Evolutionary conservation across 1,140 invertebrate genomes (phyloP).

Genomic region (Tetramorium alpestre): DNA sequence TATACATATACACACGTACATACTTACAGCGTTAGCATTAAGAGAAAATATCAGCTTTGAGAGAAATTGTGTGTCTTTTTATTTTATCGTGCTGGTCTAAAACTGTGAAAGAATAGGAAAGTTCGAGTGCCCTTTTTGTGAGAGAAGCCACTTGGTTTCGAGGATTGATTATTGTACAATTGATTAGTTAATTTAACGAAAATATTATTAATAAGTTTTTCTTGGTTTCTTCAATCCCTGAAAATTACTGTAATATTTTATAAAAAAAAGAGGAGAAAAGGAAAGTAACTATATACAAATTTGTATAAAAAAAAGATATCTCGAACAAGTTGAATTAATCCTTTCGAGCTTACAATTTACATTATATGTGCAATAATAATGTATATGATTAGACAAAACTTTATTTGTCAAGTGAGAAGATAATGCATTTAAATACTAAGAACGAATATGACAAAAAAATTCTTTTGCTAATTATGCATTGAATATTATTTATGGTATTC

Average conservation of each 20-base stretch:
- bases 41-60: conserved; percentile 63
- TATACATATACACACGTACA: conserved; percentile 44
- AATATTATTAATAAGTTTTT: neutral
- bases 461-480: neutral
- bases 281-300: neutral
- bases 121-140: conserved; percentile 79
- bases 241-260: conserved; percentile 13
- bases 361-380: conserved; percentile 22
- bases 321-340: neutral
- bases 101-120: conserved; percentile 71
- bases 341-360: neutral
- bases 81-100: conserved; percentile 74
- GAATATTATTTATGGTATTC: conserved; percentile 19
- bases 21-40: conserved; percentile 43
- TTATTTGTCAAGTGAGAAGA: neutral
- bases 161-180: conserved; percentile 75
- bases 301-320: neutral
- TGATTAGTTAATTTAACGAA: conserved; percentile 13
- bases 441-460: neutral
- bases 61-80: conserved; percentile 71
- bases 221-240: neutral
- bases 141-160: conserved; percentile 76
- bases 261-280: neutral
- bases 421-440: conserved; percentile 41
- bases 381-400: neutral